phyloP scores from a whole-genome alignment of 2,113 vertebrate genomes.

The Trinectes maculatus region DNA sequence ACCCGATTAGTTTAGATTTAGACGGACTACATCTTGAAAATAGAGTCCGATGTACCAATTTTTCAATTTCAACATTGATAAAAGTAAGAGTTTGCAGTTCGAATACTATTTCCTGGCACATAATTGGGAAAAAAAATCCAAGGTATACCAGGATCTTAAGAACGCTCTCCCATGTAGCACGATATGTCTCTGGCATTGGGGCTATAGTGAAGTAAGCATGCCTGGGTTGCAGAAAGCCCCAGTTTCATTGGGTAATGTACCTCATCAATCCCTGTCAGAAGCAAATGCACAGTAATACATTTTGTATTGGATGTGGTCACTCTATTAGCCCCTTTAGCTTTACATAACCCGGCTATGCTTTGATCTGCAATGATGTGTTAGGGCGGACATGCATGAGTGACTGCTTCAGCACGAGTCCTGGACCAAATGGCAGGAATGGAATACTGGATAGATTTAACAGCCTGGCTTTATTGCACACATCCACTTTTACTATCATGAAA shows the following conservation, averaged over 20 bases:
- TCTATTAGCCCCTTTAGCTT: conserved; percentile 78
- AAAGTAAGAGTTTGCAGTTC: background rate
- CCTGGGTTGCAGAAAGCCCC: conserved; percentile 48
- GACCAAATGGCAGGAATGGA: conserved; percentile 43
- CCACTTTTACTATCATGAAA: conserved; percentile 13
- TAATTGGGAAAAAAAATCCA: background rate
- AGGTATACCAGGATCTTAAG: background rate
- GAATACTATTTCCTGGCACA: background rate
- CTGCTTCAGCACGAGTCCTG: conserved; percentile 29
- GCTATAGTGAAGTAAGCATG: conserved; percentile 9
- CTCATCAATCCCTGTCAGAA: conserved; percentile 74
- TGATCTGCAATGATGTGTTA: conserved; percentile 70
- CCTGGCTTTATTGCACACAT: conserved; percentile 27
- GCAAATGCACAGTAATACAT: conserved; percentile 74
- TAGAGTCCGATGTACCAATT: background rate
- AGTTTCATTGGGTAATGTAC: conserved; percentile 66
- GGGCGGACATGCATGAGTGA: conserved; percentile 64
- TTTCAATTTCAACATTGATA: background rate
- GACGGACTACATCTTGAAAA: no score
- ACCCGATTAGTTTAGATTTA: background rate
- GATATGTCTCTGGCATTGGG: conserved; percentile 1
- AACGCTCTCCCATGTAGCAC: background rate
- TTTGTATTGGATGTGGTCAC: conserved; percentile 78
- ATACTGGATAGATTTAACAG: conserved; percentile 35
- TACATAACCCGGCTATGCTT: conserved; percentile 72